Evolutionary conservation across 2,113 vertebrate species (phyloP), one percentile per base, ranked within the genome.

Genomic region (Phoenicopterus ruber): DNA sequence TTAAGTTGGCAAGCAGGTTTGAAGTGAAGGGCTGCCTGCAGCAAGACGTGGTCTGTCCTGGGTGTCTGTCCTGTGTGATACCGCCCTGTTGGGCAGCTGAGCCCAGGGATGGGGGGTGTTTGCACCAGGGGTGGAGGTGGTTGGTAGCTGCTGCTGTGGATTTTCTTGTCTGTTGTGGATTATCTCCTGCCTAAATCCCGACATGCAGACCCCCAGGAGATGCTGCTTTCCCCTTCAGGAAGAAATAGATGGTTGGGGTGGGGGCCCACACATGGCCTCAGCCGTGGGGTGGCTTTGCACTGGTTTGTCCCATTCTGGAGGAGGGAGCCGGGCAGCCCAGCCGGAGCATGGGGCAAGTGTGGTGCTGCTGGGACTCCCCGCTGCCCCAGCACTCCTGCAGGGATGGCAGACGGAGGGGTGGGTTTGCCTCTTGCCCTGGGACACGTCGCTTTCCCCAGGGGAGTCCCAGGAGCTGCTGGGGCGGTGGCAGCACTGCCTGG

Each of bases 41-140:
- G 34, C 17, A 26, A 29, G 55, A 8, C 1, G 3, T 17, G n/a
- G 32, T 70, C 20, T 65, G 62, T 59, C 42, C 44, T 11, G 2
- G 17, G 44, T 17, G 61, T 29, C 47, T 62, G 59, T 49, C 59
- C 34, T 15, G 38, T 4, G 32, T 5, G 38, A 1, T 6, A 1
- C 2, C 1, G 6, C 40, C 49, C 6, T 1, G 2, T 4, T 1
- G 3, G 34, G 62, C n/a, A 36, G 69, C 29, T 17, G 34, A 25
- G 70, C 32, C 17, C 0, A 1, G 62, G 25, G 26, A 6, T 0
- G 0, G 0, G 31, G 25, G 42, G 3, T 18, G 38, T 12, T 29
- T 6, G 2, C 62, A 16, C 20, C 1, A 0, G 5, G 17, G 13
- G 14, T 40, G 32, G 31, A 19, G 42, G 26, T 13, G 42, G 18